Evolutionary conservation across 2,888 invertebrate species (phyloP), one percentile per base, ranked within the genome.

Genomic region (Netelia inedita): DNA sequence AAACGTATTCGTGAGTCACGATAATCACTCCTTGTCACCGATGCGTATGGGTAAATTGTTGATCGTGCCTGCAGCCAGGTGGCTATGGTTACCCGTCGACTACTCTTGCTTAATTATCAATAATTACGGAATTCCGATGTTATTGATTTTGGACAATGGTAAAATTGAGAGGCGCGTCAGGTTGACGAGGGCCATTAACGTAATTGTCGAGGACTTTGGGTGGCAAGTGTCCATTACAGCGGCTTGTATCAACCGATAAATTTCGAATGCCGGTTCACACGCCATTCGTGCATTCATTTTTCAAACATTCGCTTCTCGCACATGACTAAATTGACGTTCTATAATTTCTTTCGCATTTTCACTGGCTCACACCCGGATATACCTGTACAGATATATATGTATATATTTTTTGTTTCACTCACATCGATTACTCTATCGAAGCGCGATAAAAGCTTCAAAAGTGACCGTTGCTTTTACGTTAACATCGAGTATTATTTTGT

Each of bases 91-190:
- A 78, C 63, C 14, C 66, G 43, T 59, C 79, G 63, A 75, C 84
- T 63, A 74, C 61, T 50, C 72, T 53, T 69, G 82, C 85, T 84
- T 74, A 86, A 86, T 86, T 84, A 85, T 75, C 73, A 71, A 83
- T 83, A 85, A 87, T 87, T 83, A 82, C 75, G 21, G 53, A 65
- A 59, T 68, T 68, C 9, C 66, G 41, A 61, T 41, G 73, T 63
- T 82, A 86, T 86, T 79, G 85, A 86, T 82, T 85, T 57, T 57
- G 10, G 10, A 55, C 28, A 53, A 79, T 73, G 68, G 72, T 63
- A 21, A 79, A 80, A 66, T 55, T 23, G 35, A 19, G 28, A 68
- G 28, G 55, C 53, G 65, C 57, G 55, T 80, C 63, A 50, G 53
- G 55, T 41, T 74, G 23, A 57, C 61, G 11, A 63, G 23, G 55